phyloP scores from a whole-genome alignment of 30 jellyfish, hydroid and myxozoan genomes.

The Clytia hemisphaerica region DNA sequence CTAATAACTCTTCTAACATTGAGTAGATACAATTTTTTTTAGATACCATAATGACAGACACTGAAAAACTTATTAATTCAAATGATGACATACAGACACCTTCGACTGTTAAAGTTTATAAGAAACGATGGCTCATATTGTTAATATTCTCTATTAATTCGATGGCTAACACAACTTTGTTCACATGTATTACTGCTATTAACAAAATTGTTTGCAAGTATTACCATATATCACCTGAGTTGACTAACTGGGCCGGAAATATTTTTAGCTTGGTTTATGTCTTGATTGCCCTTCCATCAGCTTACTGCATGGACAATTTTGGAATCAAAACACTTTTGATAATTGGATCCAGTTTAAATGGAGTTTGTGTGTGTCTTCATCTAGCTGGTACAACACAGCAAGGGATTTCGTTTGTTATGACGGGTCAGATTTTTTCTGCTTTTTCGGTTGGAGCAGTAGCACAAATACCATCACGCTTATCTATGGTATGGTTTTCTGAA shows the following conservation, averaged over 20 bases:
- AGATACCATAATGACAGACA: too few species aligned
- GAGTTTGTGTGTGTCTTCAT: background rate
- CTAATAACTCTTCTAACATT: background rate
- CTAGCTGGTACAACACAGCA: background rate
- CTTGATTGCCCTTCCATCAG: conserved; percentile 57
- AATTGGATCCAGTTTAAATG: background rate
- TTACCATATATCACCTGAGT: conserved; percentile 17
- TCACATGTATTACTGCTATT: conserved; percentile 43
- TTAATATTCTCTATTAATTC: conserved; percentile 36
- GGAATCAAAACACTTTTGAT: background rate
- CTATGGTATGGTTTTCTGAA: conserved; percentile 8
- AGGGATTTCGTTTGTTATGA: background rate
- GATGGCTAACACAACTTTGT: conserved; percentile 57
- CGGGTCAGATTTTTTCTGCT: background rate
- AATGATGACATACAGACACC: too few species aligned
- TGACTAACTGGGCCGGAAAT: conserved; percentile 58
- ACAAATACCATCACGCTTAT: background rate
- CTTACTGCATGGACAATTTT: conserved; percentile 27
- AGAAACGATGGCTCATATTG: conserved; percentile 46
- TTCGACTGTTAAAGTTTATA: too few species aligned
- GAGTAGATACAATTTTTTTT: too few species aligned
- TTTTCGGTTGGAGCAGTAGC: background rate
- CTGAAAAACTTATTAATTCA: too few species aligned
- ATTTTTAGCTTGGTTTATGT: conserved; percentile 44
- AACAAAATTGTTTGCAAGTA: conserved; percentile 40